Evolutionary conservation across 2,888 invertebrate species (phyloP), one percentile per base, ranked within the genome.

Genomic region (Acleris cristana): DNA sequence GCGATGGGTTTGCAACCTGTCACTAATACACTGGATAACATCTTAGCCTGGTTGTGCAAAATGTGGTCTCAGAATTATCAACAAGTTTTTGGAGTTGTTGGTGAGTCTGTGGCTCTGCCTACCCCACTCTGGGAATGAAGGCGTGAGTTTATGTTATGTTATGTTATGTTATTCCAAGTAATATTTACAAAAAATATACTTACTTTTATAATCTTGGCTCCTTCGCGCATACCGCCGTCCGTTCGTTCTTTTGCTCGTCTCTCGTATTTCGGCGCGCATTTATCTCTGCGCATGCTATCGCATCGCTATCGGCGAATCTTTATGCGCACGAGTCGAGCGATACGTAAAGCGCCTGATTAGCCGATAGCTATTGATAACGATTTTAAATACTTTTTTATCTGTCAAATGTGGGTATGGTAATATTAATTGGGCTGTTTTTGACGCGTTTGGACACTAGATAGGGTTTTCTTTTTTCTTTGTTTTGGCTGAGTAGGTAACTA

Each of bases 221-320:
- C 53, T 48, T 77, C 23, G 66, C n/a, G 81, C 81, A 86, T 81
- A 76, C 23, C 7, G 14, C 77, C 75, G 49, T 84, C 83, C 79
- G 80, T 80, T 84, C 82, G 77, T 30, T 81, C 89, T 89, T 89
- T 90, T 89, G 89, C 81, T 82, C 83, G 71, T 82, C 83, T 71
- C 81, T 79, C 83, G 89, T 91, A 91, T 91, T 91, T 92, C 85
- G 92, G 92, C 80, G 73, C 73, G 81, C 84, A 82, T 89, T 89
- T 91, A 90, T 90, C 90, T 87, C 77, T 8, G 51, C 51, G 87
- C 89, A 90, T 85, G 84, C 85, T 90, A 90, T 89, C 88, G 86
- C 81, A 76, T 77, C 75, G 84, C 81, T 85, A 88, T 87, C 87
- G 80, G 73, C 76, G 84, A 80, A 88, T 88, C 90, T 87, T 88